A percentile compares a stretch with the other conserved stretches of the same genome.
These are phyloP conservation scores for Otolemur crassicaudatus DNA, from an alignment of 2,797 vertebrate genomes.

Conservation along the genomic window DNA sequence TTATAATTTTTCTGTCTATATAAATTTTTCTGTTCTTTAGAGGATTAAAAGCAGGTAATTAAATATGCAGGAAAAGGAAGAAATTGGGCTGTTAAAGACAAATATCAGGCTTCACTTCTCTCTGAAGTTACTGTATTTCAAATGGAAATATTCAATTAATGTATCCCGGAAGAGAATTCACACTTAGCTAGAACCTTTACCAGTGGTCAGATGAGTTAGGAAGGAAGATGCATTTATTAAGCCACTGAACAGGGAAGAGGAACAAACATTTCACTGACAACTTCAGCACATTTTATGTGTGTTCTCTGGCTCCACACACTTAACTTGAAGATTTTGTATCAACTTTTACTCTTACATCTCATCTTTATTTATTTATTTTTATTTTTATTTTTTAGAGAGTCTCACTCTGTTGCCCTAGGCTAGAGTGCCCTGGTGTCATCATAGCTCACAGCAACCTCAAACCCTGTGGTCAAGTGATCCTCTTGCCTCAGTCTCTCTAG, in stretches of 20 bases:
- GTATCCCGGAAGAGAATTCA: neutral
- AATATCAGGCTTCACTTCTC: neutral
- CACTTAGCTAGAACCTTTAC: neutral
- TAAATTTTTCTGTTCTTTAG: neutral
- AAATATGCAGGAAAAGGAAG: neutral
- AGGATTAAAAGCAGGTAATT: neutral
- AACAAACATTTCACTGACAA: neutral
- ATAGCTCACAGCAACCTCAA: too few species aligned
- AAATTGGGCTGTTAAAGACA: neutral
- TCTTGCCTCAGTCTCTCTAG: too few species aligned
- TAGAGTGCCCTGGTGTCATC: too few species aligned
- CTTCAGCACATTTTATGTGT: neutral
- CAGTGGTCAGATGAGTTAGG: neutral
- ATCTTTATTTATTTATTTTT: neutral
- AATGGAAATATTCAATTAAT: neutral
- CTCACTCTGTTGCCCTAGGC: too few species aligned
- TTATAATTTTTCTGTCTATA: neutral
- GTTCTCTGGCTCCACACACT: neutral
- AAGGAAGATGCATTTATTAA: neutral
- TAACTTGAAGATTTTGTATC: neutral
- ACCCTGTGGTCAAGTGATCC: too few species aligned
- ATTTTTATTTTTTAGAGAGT: too few species aligned
- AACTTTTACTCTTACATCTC: conserved; percentile 17
- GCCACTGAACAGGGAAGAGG: neutral
- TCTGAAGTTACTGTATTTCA: neutral